These are phyloP conservation scores for Perccottus glenii DNA, from an alignment of 2,113 vertebrate genomes.

Conservation along the genomic window DNA sequence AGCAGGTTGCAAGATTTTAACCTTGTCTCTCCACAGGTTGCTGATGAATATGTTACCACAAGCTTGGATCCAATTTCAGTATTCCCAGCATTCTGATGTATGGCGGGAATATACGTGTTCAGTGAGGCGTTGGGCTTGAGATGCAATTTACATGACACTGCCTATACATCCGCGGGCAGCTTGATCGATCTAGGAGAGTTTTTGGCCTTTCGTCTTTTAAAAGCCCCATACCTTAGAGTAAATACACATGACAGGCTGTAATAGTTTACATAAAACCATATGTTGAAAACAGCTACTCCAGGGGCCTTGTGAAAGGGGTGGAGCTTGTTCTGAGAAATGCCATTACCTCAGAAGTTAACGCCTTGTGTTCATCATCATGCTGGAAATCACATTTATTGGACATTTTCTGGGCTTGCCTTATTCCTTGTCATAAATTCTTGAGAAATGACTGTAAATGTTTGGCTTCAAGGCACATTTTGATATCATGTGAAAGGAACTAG, in stretches of 20 bases:
- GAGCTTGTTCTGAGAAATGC: conserved; percentile 28
- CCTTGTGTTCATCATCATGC: conserved; percentile 13
- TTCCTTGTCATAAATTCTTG: background rate
- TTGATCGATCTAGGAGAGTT: conserved; percentile 44
- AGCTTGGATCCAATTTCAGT: conserved; percentile 50
- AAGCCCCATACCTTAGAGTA: conserved; percentile 27
- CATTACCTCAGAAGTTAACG: conserved; percentile 47
- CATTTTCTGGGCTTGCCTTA: background rate
- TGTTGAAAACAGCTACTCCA: conserved; percentile 32
- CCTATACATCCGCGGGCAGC: conserved; percentile 49
- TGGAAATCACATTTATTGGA: conserved; percentile 10
- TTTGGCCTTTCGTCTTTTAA: conserved; percentile 9
- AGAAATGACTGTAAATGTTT: conserved; percentile 2
- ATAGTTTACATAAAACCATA: conserved; percentile 48
- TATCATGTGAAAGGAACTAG: conserved; percentile 1
- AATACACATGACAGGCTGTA: conserved; percentile 44
- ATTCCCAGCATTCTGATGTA: conserved; percentile 56
- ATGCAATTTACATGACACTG: conserved; percentile 61
- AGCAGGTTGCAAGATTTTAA: conserved; percentile 40
- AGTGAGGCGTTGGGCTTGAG: conserved; percentile 52
- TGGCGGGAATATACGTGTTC: conserved; percentile 50
- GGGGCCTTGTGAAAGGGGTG: conserved; percentile 20
- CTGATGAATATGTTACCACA: conserved; percentile 60
- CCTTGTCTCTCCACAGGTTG: conserved; percentile 57
- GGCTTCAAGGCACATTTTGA: background rate